Evolutionary conservation across 2,888 invertebrate species (phyloP).

Genomic region (Aquatica leii): DNA sequence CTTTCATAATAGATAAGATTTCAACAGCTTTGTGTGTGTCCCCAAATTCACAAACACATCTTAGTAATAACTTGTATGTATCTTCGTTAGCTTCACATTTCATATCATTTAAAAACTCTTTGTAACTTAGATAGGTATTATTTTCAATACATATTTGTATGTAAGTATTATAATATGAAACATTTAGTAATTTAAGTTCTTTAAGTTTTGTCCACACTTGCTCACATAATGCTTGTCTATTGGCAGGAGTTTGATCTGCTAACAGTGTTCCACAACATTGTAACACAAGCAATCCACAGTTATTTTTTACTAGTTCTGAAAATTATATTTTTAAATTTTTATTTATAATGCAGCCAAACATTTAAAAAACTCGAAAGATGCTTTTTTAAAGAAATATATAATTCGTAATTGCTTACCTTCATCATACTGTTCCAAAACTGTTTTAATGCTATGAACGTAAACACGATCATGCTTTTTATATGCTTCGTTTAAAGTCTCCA

Average conservation of each 20-base stretch:
- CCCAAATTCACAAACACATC: slow-evolving; percentile 66
- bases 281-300: slow-evolving; percentile 63
- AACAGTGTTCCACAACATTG: slow-evolving; percentile 66
- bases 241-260: slow-evolving; percentile 61
- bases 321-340: too few species aligned
- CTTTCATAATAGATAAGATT: slow-evolving; percentile 69
- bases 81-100: slow-evolving; percentile 62
- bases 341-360: too few species aligned
- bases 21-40: slow-evolving; percentile 66
- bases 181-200: slow-evolving; percentile 60
- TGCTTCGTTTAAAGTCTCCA: background rate
- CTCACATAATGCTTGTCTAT: slow-evolving; percentile 63
- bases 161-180: slow-evolving; percentile 66
- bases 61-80: slow-evolving; percentile 67
- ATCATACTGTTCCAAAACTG: background rate
- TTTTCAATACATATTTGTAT: slow-evolving; percentile 70
- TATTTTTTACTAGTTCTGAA: slow-evolving; percentile 54
- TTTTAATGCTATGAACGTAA: background rate
- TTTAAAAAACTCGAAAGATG: too few species aligned
- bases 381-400: too few species aligned
- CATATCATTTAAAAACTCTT: slow-evolving; percentile 63
- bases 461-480: background rate
- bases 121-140: slow-evolving; percentile 59
- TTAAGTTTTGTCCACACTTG: slow-evolving; percentile 65
- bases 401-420: background rate